These are phyloP conservation scores for Pocillopora grandis DNA, from an alignment of 92 coral and sea anemone species.

Conservation along the genomic window DNA sequence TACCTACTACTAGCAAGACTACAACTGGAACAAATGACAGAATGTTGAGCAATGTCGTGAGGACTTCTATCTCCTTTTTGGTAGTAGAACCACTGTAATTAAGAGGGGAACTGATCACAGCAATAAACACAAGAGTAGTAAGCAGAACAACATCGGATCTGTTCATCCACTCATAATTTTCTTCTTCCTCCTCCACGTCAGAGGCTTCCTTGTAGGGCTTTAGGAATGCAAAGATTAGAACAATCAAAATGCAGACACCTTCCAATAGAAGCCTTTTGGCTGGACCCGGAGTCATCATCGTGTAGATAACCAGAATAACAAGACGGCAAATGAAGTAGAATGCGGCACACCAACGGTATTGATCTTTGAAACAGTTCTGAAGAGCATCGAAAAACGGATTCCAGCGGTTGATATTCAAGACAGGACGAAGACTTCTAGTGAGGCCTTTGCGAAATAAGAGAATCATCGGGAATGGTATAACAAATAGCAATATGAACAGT, in stretches of 20 bases:
- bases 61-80: background rate
- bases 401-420: slow-evolving; percentile 74
- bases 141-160: slow-evolving; percentile 75
- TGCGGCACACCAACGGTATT: slow-evolving; percentile 95
- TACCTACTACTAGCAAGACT: slow-evolving; percentile 33
- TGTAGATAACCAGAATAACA: slow-evolving; percentile 48
- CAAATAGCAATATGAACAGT: slow-evolving; percentile 61
- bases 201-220: slow-evolving; percentile 75
- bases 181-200: slow-evolving; percentile 32
- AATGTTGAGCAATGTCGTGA: slow-evolving; percentile 27
- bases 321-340: slow-evolving; percentile 90
- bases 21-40: slow-evolving; percentile 73
- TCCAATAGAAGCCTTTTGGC: slow-evolving; percentile 57
- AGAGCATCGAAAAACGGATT: slow-evolving; percentile 82
- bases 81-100: slow-evolving; percentile 32
- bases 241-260: slow-evolving; percentile 69
- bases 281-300: slow-evolving; percentile 51
- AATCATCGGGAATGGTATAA: slow-evolving; percentile 81
- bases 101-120: slow-evolving; percentile 62
- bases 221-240: slow-evolving; percentile 62
- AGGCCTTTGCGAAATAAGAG: slow-evolving; percentile 81
- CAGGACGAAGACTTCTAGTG: slow-evolving; percentile 70
- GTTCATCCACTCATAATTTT: slow-evolving; percentile 74
- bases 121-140: slow-evolving; percentile 70
- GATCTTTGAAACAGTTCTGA: slow-evolving; percentile 88